Percentiles rank a stretch among this genome's conserved stretches.
These are phyloP conservation scores for Drosophila anomalata DNA, from an alignment of 2,888 invertebrate genomes.

Conservation along the genomic window DNA sequence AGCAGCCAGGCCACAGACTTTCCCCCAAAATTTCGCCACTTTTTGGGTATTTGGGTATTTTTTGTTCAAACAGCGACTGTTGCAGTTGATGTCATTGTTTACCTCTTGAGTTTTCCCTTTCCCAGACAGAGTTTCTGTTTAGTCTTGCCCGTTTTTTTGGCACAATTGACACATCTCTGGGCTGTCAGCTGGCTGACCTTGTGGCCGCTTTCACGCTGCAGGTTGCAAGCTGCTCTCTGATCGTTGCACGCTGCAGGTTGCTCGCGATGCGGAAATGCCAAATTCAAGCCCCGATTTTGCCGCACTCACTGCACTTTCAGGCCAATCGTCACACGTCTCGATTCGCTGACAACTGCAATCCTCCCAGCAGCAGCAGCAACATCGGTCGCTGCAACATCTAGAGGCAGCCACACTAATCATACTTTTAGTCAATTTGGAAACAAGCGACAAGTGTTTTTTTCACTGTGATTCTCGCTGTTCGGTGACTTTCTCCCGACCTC, in stretches of 20 bases:
- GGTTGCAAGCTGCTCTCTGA: not conserved
- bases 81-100: conserved; percentile 48
- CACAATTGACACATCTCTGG: conserved; percentile 36
- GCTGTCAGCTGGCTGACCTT: conserved; percentile 41
- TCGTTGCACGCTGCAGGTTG: conserved; percentile 27
- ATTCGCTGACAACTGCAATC: conserved; percentile 70
- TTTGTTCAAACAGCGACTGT: conserved; percentile 54
- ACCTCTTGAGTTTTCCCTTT: conserved; percentile 29
- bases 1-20: not conserved
- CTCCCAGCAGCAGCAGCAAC: conserved; percentile 45
- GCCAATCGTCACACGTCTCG: conserved; percentile 76
- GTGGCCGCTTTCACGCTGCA: conserved; percentile 34
- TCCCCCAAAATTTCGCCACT: conserved; percentile 5
- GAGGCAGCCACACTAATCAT: conserved; percentile 58
- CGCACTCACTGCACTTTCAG: conserved; percentile 71
- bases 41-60: conserved; percentile 44
- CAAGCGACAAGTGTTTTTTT: conserved; percentile 64
- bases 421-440: conserved; percentile 68
- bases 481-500: conserved; percentile 74
- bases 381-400: not conserved
- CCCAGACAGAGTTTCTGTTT: conserved; percentile 17
- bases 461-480: conserved; percentile 45
- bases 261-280: conserved; percentile 59
- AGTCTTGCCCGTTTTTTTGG: conserved; percentile 13
- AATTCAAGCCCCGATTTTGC: conserved; percentile 45